These are phyloP conservation scores for Platygyra sinensis DNA, from an alignment of 64 coral and sea anemone genomes.

Conservation along the genomic window DNA sequence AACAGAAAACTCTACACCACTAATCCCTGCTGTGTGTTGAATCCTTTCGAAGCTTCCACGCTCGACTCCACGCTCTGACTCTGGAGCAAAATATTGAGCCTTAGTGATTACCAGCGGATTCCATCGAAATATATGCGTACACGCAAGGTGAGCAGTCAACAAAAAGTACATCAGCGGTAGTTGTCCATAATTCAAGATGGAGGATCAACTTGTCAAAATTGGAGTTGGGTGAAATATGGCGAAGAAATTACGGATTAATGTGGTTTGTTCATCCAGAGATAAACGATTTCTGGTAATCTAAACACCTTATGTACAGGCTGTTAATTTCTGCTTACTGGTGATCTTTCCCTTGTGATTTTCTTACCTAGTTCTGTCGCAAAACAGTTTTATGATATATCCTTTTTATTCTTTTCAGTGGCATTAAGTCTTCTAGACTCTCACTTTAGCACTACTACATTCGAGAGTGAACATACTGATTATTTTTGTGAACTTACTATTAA, in stretches of 20 bases:
- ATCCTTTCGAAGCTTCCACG: constrained; percentile 21
- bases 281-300: constrained; percentile 80
- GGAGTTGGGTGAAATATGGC: constrained; percentile 59
- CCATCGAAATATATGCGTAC: neutral
- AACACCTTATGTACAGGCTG: neutral
- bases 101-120: neutral
- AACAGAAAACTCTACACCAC: neutral
- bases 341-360: neutral
- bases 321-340: neutral
- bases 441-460: too few species aligned
- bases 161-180: neutral
- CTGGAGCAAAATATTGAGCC: constrained; percentile 17
- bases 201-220: constrained; percentile 8
- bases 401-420: too few species aligned
- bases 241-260: constrained; percentile 76
- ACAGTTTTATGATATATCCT: too few species aligned
- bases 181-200: constrained; percentile 65
- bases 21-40: constrained; percentile 13
- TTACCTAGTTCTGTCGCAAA: neutral
- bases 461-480: too few species aligned
- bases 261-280: constrained; percentile 83
- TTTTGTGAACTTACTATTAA: too few species aligned
- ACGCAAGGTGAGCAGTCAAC: neutral
- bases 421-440: too few species aligned
- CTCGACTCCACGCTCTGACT: too few species aligned